phyloP scores from a whole-genome alignment of 2,113 vertebrate genomes.

The Triplophysa rosa region DNA sequence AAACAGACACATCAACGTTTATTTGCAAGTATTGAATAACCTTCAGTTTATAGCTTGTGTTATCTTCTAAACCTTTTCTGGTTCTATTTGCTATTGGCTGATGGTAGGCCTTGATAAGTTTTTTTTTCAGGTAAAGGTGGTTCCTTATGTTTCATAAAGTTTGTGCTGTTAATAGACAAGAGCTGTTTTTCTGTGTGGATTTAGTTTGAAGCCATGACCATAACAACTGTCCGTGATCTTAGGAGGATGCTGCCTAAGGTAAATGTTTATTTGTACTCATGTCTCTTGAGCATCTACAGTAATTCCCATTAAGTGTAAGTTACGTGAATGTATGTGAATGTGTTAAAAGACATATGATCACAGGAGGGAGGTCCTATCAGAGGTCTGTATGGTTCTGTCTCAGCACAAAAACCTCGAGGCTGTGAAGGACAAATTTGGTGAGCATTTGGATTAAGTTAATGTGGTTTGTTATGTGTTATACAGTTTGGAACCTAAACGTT shows the following conservation, averaged over 20 bases:
- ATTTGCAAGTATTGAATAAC: background rate
- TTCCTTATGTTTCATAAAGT: background rate
- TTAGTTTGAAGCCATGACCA: constrained; percentile 67
- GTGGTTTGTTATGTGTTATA: too few relatives aligned
- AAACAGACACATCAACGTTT: background rate
- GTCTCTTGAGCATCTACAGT: background rate
- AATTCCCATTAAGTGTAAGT: too few relatives aligned
- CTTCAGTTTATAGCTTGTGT: background rate
- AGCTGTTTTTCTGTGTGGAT: background rate
- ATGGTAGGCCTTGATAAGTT: background rate
- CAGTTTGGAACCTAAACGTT: too few relatives aligned
- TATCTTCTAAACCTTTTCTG: background rate
- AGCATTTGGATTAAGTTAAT: constrained; percentile 45
- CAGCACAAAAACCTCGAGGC: constrained; percentile 86
- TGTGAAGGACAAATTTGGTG: constrained; percentile 84
- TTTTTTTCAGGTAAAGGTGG: background rate
- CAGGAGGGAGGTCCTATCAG: constrained; percentile 81
- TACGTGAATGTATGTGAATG: background rate
- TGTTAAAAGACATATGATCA: constrained; percentile 81
- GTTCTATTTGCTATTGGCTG: constrained; percentile 17
- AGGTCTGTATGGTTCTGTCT: constrained; percentile 76
- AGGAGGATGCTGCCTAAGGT: constrained; percentile 90
- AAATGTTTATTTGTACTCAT: background rate
- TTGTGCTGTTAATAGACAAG: background rate
- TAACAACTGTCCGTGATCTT: constrained; percentile 69